Percentiles rank a stretch among this genome's conserved stretches.
These are phyloP conservation scores for Microplitis manilae DNA, from an alignment of 2,888 invertebrate species.

Conservation along the genomic window DNA sequence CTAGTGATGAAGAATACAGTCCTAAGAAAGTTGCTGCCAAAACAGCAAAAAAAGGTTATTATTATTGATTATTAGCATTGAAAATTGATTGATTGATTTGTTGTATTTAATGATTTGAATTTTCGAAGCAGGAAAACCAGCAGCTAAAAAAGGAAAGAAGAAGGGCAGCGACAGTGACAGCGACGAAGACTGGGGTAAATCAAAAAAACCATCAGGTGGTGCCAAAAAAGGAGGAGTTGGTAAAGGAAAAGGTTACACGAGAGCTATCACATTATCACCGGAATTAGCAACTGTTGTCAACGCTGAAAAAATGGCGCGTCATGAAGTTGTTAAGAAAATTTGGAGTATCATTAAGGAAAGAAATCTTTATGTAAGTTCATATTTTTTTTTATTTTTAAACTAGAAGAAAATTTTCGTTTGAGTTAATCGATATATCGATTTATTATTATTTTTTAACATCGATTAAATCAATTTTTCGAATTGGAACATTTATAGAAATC, in stretches of 20 bases:
- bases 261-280: conserved; percentile 87
- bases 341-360: conserved; percentile 93
- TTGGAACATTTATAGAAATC: too few relatives aligned
- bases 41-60: conserved; percentile 65
- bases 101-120: not conserved
- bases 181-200: conserved; percentile 80
- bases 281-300: conserved; percentile 90
- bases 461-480: too few relatives aligned
- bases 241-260: conserved; percentile 83
- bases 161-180: conserved; percentile 80
- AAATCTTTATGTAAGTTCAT: conserved; percentile 79
- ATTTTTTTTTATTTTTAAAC: not conserved
- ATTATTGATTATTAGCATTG: not conserved
- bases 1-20: conserved; percentile 77
- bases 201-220: conserved; percentile 71
- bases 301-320: conserved; percentile 86
- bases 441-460: too few relatives aligned
- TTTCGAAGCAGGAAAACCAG: conserved; percentile 62
- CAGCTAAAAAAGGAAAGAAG: conserved; percentile 74
- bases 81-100: not conserved
- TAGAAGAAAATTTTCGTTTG: not conserved
- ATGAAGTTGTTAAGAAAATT: conserved; percentile 91
- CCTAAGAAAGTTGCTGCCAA: conserved; percentile 75
- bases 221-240: conserved; percentile 72
- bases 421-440: too few relatives aligned